Percentiles rank a stretch among this genome's conserved stretches.
Evolutionary conservation across 1,140 invertebrate genomes (phyloP).

Genomic region (Periplaneta americana): DNA sequence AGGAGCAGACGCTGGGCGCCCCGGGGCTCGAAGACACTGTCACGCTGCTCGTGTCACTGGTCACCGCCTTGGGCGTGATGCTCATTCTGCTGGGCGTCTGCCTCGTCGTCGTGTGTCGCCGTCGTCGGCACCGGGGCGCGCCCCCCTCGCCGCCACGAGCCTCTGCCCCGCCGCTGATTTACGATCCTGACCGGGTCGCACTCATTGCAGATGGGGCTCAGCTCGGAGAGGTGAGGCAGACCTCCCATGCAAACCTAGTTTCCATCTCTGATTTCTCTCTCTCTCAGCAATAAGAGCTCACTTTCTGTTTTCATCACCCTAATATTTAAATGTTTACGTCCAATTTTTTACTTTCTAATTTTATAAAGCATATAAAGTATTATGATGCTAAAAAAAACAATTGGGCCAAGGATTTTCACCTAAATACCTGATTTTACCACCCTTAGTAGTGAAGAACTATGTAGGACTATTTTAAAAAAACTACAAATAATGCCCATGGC

Average conservation of each 20-base stretch:
- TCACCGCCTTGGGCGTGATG: conserved; percentile 8
- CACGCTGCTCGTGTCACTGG: conserved; percentile 7
- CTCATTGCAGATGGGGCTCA: conserved; percentile 43
- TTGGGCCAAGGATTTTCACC: no score
- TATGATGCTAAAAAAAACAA: no score
- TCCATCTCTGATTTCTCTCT: neutral
- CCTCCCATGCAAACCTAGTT: neutral
- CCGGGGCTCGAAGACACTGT: neutral
- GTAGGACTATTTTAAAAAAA: no score
- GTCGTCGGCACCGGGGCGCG: neutral
- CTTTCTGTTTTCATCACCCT: no score
- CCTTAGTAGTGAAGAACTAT: no score
- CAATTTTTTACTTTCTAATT: no score
- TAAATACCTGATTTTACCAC: no score
- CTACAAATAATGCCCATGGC: no score
- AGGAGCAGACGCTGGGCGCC: neutral
- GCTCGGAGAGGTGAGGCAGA: conserved; percentile 29
- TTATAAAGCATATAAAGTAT: no score
- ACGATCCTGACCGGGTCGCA: conserved; percentile 38
- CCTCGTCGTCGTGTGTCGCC: conserved; percentile 7
- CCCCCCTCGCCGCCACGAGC: neutral
- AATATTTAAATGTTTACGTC: no score
- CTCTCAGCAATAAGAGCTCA: no score
- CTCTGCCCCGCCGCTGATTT: neutral
- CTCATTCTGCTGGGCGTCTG: conserved; percentile 10